Percentiles rank a stretch among this genome's conserved stretches.
phyloP scores from a whole-genome alignment of 2,888 invertebrate genomes.

The Drosophila stalkeri region DNA sequence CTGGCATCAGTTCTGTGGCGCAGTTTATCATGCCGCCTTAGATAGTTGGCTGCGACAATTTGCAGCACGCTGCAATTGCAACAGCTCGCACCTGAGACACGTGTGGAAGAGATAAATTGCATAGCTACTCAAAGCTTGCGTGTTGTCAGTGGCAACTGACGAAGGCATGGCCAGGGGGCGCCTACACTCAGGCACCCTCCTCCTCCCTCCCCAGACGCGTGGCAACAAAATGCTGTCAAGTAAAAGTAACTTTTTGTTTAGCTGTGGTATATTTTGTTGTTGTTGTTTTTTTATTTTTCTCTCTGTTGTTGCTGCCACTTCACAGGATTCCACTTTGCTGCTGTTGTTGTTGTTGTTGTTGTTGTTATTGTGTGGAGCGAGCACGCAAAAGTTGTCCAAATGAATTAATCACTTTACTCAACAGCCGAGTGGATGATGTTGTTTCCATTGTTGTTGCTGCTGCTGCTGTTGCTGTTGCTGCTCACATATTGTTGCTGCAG shows the following conservation, averaged over 20 bases:
- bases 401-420: slow-evolving; percentile 78
- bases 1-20: slow-evolving; percentile 33
- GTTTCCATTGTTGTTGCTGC: slow-evolving; percentile 27
- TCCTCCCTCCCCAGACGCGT: slow-evolving; percentile 3
- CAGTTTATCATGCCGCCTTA: slow-evolving; percentile 53
- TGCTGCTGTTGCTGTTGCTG: no score
- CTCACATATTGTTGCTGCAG: slow-evolving; percentile 21
- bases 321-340: slow-evolving; percentile 18
- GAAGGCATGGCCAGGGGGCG: neutral
- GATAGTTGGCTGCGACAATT: slow-evolving; percentile 39
- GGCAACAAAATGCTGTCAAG: slow-evolving; percentile 66
- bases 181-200: slow-evolving; percentile 4
- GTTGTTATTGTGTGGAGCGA: slow-evolving; percentile 36
- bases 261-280: slow-evolving; percentile 29
- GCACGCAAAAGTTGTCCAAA: slow-evolving; percentile 75
- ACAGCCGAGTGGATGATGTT: slow-evolving; percentile 70
- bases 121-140: slow-evolving; percentile 50
- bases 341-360: neutral
- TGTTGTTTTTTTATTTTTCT: neutral
- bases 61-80: slow-evolving; percentile 41
- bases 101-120: slow-evolving; percentile 68
- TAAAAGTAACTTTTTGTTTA: slow-evolving; percentile 66
- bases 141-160: neutral
- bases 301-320: slow-evolving; percentile 40
- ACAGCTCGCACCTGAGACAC: slow-evolving; percentile 35